Conservation (phyloP, 2,797 vertebrate genomes). For the Triplophysa bombifrons region DNA sequence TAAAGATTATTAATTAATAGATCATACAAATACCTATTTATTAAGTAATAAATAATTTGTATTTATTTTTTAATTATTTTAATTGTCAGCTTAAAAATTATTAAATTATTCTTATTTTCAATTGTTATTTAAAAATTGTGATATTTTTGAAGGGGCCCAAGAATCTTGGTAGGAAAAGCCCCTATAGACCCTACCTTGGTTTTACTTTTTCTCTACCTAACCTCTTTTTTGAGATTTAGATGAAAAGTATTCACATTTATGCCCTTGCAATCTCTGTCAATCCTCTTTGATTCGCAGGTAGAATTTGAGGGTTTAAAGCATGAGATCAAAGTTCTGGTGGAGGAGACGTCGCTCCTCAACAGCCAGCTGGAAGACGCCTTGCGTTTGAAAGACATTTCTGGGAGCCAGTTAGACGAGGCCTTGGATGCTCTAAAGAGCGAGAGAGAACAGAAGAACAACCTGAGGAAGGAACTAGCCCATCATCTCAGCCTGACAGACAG, state of each 20-base stretch:
- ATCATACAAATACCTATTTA: too few species aligned
- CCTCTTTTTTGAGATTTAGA: neutral
- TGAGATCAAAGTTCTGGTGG: conserved; percentile 95
- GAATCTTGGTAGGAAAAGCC: too few species aligned
- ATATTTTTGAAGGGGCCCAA: too few species aligned
- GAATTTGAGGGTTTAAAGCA: conserved; percentile 98
- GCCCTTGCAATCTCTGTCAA: neutral
- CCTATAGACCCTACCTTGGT: too few species aligned
- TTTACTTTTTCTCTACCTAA: too few species aligned
- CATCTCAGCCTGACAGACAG: conserved; percentile 91
- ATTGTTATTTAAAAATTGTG: too few species aligned
- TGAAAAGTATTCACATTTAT: neutral
- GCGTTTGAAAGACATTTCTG: conserved; percentile 93
- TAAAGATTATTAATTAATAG: too few species aligned
- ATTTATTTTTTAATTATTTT: too few species aligned
- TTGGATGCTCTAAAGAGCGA: conserved; percentile 93
- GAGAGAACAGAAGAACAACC: conserved; percentile 94
- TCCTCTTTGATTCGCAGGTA: conserved; percentile 79
- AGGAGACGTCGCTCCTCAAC: conserved; percentile 96
- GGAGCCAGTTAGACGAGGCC: conserved; percentile 93
- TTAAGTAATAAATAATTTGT: too few species aligned
- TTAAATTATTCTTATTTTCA: too few species aligned
- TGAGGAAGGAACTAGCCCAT: conserved; percentile 93
- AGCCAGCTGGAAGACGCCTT: conserved; percentile 96
- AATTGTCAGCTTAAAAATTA: too few species aligned